A percentile compares a stretch with the other conserved stretches of the same genome.
Evolutionary conservation across 2,888 invertebrate species (phyloP).

Genomic region (Platycheirus rosarum): DNA sequence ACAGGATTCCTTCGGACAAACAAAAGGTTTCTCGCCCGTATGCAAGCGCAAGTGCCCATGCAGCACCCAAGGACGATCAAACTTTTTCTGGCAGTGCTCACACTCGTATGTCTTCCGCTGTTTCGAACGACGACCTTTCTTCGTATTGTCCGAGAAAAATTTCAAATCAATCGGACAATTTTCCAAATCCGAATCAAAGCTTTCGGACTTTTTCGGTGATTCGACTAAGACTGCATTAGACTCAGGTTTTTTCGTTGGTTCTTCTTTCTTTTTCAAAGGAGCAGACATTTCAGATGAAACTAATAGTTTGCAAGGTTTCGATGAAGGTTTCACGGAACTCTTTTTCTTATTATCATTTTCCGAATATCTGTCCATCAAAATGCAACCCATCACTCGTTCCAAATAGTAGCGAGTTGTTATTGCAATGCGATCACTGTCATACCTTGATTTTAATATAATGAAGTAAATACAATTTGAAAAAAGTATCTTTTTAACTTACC

Average conservation of each 20-base stretch:
- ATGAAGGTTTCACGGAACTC: slow-evolving; percentile 22
- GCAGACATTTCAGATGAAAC: not conserved
- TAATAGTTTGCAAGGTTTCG: not conserved
- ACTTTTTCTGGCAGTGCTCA: slow-evolving; percentile 85
- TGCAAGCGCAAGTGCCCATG: slow-evolving; percentile 87
- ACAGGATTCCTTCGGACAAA: slow-evolving; percentile 85
- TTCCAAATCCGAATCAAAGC: slow-evolving; percentile 49
- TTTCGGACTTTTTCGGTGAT: slow-evolving; percentile 13
- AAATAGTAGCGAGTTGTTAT: slow-evolving; percentile 77
- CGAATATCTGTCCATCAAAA: slow-evolving; percentile 76
- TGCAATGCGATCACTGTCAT: slow-evolving; percentile 78
- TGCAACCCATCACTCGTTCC: slow-evolving; percentile 76
- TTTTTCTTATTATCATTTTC: slow-evolving; percentile 67
- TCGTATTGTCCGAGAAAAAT: slow-evolving; percentile 50
- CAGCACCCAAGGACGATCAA: slow-evolving; percentile 88
- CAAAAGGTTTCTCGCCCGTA: slow-evolving; percentile 88
- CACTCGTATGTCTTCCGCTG: slow-evolving; percentile 77
- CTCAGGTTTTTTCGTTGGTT: slow-evolving; percentile 15
- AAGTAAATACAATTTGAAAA: not conserved
- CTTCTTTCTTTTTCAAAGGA: not conserved
- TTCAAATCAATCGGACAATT: slow-evolving; percentile 57
- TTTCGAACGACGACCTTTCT: slow-evolving; percentile 74
- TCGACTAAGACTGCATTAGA: slow-evolving; percentile 27
- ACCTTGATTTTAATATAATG: slow-evolving; percentile 73
- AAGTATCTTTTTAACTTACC: slow-evolving; percentile 70